Conservation (phyloP, 2,113 vertebrate species). For the Oriolus oriolus region DNA sequence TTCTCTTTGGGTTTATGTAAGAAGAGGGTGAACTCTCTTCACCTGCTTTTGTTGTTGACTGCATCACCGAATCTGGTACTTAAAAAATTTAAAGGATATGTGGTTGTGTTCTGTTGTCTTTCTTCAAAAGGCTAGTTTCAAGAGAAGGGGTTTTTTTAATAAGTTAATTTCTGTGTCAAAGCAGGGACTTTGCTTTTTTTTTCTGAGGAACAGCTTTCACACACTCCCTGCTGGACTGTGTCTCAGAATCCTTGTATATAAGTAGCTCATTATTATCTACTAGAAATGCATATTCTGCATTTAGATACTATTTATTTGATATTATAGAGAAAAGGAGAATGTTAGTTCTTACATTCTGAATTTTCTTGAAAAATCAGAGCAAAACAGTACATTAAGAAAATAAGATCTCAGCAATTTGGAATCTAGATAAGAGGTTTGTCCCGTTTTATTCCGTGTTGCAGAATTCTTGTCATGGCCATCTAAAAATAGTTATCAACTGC, state of each 20-base stretch:
- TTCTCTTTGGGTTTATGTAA: neutral
- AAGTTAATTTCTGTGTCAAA: neutral
- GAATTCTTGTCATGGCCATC: neutral
- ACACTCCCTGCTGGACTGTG: neutral
- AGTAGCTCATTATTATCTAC: neutral
- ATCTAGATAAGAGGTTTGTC: neutral
- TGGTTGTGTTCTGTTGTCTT: neutral
- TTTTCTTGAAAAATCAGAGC: neutral
- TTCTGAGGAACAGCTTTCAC: neutral
- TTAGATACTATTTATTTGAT: neutral
- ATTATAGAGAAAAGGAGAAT: neutral
- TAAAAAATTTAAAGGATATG: neutral
- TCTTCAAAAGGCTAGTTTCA: neutral
- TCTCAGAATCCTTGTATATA: neutral
- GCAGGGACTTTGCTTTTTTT: neutral
- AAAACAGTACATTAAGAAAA: neutral
- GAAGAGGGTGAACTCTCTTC: neutral
- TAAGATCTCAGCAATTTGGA: neutral
- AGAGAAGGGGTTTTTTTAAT: neutral
- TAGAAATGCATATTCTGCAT: neutral
- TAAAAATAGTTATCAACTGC: neutral
- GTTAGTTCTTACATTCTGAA: neutral
- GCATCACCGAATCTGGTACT: neutral
- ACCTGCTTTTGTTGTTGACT: neutral
- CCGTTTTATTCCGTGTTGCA: neutral